Evolutionary conservation across 2,797 vertebrate genomes (phyloP).

Genomic region (Octomys mimax): DNA sequence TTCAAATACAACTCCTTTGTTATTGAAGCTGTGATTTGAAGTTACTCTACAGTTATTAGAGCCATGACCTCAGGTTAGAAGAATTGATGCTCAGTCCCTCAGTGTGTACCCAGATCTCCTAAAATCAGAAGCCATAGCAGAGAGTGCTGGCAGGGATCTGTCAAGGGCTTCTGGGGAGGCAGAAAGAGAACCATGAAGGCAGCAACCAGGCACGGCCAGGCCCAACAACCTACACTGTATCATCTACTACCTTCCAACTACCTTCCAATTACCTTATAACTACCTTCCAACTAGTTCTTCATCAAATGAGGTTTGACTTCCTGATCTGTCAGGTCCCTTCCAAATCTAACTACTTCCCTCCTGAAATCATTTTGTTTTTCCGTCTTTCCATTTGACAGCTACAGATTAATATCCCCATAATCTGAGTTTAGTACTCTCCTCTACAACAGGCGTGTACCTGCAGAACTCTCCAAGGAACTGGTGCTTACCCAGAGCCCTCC

Average conservation of each 20-base stretch:
- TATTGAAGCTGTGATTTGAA: neutral
- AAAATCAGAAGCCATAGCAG: neutral
- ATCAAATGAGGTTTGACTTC: neutral
- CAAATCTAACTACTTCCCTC: neutral
- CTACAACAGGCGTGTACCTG: neutral
- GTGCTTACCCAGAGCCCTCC: neutral
- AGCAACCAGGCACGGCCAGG: neutral
- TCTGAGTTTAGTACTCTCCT: neutral
- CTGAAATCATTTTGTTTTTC: neutral
- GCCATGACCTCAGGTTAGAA: neutral
- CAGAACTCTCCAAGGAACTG: neutral
- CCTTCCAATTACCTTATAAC: too few species aligned
- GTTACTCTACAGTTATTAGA: neutral
- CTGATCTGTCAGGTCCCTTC: neutral
- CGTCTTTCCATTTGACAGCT: neutral
- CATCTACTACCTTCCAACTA: too few species aligned
- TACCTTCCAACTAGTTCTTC: neutral
- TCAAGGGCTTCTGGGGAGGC: neutral
- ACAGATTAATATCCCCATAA: too few species aligned
- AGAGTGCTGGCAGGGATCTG: too few species aligned
- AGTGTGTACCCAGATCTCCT: neutral
- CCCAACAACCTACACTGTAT: neutral
- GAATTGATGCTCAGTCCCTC: neutral
- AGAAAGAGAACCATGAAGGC: neutral
- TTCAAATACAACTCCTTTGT: neutral